A percentile compares a stretch with the other conserved stretches of the same genome.
Conservation (phyloP, 2,113 vertebrate species). For the Psophia crepitans region DNA sequence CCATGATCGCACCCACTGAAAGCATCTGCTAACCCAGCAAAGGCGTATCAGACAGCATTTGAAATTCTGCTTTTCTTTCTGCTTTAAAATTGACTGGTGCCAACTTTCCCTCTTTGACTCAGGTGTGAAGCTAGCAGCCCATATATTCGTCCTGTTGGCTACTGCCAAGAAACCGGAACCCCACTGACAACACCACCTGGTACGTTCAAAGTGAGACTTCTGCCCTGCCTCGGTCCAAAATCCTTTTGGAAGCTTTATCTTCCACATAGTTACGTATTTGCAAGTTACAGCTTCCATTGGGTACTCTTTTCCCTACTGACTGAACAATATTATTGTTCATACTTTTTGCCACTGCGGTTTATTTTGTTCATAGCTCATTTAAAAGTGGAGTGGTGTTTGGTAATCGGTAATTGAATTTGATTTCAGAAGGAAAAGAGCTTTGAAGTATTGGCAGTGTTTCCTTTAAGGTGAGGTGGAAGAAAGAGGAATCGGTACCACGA, state of each 20-base stretch:
- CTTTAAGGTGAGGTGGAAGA: neutral
- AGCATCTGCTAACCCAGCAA: conserved; percentile 33
- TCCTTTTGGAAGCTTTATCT: neutral
- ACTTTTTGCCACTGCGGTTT: neutral
- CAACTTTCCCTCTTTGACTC: conserved; percentile 25
- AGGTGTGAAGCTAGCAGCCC: conserved; percentile 93
- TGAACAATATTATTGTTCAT: neutral
- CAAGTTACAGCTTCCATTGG: neutral
- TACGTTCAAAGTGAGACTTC: conserved; percentile 61
- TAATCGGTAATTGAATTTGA: neutral
- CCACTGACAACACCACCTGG: conserved; percentile 86
- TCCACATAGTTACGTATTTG: neutral
- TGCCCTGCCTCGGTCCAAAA: neutral
- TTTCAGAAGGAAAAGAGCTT: neutral
- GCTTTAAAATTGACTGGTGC: conserved; percentile 5
- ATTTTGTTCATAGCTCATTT: neutral
- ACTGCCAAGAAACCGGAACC: conserved; percentile 81
- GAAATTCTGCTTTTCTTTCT: conserved; percentile 3
- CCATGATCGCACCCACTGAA: neutral
- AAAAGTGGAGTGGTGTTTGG: neutral
- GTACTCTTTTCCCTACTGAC: neutral
- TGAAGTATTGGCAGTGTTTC: neutral
- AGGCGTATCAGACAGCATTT: neutral
- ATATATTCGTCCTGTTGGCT: conserved; percentile 89
- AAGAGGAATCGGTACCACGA: neutral